Evolutionary conservation across 2,888 invertebrate species (phyloP), one percentile per base, ranked within the genome.

Genomic region (Leucozona laternaria): DNA sequence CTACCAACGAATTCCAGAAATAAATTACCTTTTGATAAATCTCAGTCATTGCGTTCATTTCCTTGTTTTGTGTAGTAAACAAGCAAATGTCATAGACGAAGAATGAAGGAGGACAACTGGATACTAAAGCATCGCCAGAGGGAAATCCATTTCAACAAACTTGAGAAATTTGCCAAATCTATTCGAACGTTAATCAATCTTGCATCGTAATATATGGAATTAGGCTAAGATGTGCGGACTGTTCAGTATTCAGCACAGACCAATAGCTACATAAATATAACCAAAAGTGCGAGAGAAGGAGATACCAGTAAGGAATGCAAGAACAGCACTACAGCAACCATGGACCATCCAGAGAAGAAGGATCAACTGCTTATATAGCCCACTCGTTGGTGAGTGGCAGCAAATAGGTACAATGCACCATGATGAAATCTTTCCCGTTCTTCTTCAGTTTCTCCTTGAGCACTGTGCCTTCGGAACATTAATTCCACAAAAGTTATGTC

Each of bases 21-120:
- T 92, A 92, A 92, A 92, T 92, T 92, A 92, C 91, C 92, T 92
- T 92, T 92, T 92, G 92, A 92, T 92, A 92, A 92, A 92, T 92
- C 92, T 91, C 90, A 91, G 92, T 89, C 90, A 90, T 90, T 89
- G 89, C 78, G 83, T 88, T 86, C 64, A 76, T 80, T 82, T 87
- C 82, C 86, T 83, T 73, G 84, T 81, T 81, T 34, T 43, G 28
- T 58, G 25, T 64, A 85, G 71, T 57, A 48, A 87, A 76, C 55
- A 55, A 78, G 62, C 85, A 80, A 73, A 76, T 73, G 68, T 48
- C 57, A 50, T 75, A 77, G 76, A 80, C 62, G 66, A 58, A 70
- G 58, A 17, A 20, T 48, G 31, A 72, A 37, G 55, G 17, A 34
- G 53, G 28, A 28, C 34, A 45, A 50, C 31, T 25, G n/a, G n/a